Evolutionary conservation across 2,797 vertebrate genomes (phyloP).

Genomic region (Gobio occitaniae): DNA sequence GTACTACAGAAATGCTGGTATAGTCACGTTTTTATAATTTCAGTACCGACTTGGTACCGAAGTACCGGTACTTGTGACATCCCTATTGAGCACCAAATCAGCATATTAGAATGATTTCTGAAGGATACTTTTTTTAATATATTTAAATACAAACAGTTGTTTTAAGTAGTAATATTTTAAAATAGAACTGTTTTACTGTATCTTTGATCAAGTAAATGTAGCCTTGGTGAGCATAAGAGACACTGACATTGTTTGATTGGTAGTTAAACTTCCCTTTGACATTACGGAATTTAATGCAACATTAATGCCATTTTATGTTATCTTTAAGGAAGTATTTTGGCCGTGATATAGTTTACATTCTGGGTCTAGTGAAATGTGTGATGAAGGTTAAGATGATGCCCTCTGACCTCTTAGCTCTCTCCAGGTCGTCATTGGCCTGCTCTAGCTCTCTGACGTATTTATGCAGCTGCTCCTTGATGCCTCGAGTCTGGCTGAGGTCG

Average conservation of each 20-base stretch:
- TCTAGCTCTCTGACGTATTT: slow-evolving; percentile 96
- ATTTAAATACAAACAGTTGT: neutral
- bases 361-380: neutral
- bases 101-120: neutral
- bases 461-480: slow-evolving; percentile 95
- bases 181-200: neutral
- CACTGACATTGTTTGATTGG: neutral
- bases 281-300: neutral
- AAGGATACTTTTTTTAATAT: neutral
- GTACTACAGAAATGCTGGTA: too few species aligned
- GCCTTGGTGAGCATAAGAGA: neutral
- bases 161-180: neutral
- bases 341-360: neutral
- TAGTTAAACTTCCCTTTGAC: neutral
- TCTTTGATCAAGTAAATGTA: neutral
- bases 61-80: too few species aligned
- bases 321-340: neutral
- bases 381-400: neutral
- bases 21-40: too few species aligned
- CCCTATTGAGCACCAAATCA: neutral
- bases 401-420: slow-evolving; percentile 91
- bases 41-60: too few species aligned
- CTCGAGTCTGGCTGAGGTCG: slow-evolving; percentile 91
- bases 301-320: neutral
- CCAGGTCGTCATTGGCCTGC: slow-evolving; percentile 96